Base-by-base conservation (phyloP, 1,140 invertebrate genomes). In the Drosophila littoralis region DNA sequence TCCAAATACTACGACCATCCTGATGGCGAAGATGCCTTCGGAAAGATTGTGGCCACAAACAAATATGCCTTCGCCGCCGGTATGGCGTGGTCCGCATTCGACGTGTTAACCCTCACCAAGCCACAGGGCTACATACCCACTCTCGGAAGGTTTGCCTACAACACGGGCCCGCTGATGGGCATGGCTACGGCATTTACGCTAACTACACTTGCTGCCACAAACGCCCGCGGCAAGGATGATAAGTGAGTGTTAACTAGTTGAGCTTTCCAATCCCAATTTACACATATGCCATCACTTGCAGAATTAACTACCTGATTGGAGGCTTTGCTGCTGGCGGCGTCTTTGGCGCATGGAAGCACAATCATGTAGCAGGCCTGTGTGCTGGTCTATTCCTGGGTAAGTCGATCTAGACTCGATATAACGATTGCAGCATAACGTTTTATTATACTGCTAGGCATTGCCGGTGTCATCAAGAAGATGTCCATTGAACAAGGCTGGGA, bases 1-100 rank as follows among this genome's bases (percentile, higher is more conserved):
- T 48, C 81, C 33, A 91, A 91, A 63, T 97, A 96, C 80, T 96
- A 95, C 86, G 94, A 95, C 81, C 93, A 94, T n/a, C 96, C 96
- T 1, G 96, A 96, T 42, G 96, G 96, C 0, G 76, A 94, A 55
- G 95, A 95, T 83, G 93, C 95, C 33, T 91, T 94, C 48, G 93
- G 94, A 67, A 96, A 96, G 92, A 84, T 95, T 28, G 92, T 94
- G 63, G 94, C 93, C n/a, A 93, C 93, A 1, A 93, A 93, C 15
- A 95, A 95, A 93, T 94, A 94, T 79, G 94, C 93, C 0, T 66
- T 92, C 0, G n/a, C 93, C 0, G 71, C 91, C 8, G 94, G 94
- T 22, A 15, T 95, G 1, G 92, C 92, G 1, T 40, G 90, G 1
- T 93, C 93, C 2, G 93, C 94, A 15, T 77, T 93, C 33, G 96